These are phyloP conservation scores for Hyppa rectilinea DNA, from an alignment of 2,888 invertebrate species.

Conservation along the genomic window DNA sequence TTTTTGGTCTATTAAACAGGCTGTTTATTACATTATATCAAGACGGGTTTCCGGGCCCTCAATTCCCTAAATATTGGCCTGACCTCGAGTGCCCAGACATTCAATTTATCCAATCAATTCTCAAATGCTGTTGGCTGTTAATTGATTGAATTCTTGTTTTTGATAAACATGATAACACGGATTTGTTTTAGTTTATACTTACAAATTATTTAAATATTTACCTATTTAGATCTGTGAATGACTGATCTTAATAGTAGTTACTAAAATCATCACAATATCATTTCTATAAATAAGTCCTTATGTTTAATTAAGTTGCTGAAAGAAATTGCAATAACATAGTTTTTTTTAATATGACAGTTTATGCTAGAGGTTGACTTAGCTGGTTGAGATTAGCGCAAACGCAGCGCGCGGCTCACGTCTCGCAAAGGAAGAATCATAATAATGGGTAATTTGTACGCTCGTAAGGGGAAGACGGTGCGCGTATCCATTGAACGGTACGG, in stretches of 20 bases:
- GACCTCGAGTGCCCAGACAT: constrained; percentile 40
- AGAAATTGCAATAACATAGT: not conserved
- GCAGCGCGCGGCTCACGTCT: constrained; percentile 49
- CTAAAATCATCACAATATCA: not conserved
- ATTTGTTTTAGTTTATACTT: not conserved
- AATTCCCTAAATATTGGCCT: constrained; percentile 29
- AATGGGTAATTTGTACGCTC: constrained; percentile 82
- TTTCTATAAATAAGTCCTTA: no score
- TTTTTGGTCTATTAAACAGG: not conserved
- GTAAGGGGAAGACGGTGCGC: constrained; percentile 76
- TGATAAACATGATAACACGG: not conserved
- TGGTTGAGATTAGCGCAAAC: constrained; percentile 42
- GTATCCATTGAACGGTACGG: constrained; percentile 68
- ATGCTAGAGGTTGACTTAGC: not conserved
- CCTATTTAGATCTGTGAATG: not conserved
- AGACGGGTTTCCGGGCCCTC: constrained; percentile 3
- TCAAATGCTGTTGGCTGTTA: constrained; percentile 6
- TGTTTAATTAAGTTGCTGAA: no score
- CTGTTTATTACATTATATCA: constrained; percentile 4
- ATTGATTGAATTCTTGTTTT: constrained; percentile 12
- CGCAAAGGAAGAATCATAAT: constrained; percentile 76
- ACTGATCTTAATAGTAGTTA: not conserved
- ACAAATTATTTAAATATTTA: not conserved
- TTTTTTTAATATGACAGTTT: not conserved
- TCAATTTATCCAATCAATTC: constrained; percentile 47